phyloP scores from a whole-genome alignment of 2,888 invertebrate genomes.

The Lobophora halterata region DNA sequence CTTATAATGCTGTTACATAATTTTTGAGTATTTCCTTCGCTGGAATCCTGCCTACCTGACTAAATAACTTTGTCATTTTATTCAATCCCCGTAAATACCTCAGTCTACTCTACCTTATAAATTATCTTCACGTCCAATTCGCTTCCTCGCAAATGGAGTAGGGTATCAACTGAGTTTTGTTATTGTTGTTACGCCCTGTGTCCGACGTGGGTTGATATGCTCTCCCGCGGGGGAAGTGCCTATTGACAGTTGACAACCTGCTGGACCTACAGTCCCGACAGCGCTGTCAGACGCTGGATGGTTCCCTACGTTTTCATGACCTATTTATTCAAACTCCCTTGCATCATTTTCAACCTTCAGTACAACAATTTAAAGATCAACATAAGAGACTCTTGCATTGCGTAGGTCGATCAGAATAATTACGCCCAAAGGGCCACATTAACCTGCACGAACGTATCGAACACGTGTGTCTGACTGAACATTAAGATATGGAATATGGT shows the following conservation, averaged over 20 bases:
- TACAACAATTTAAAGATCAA: slow-evolving; percentile 21
- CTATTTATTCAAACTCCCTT: slow-evolving; percentile 18
- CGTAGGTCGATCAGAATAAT: slow-evolving; percentile 16
- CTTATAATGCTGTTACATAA: too few species aligned
- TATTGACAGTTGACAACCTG: slow-evolving; percentile 43
- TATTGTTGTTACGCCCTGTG: slow-evolving; percentile 34
- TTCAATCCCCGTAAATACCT: too few species aligned
- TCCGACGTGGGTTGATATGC: slow-evolving; percentile 37
- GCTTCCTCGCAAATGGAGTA: slow-evolving; percentile 1
- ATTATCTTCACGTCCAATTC: too few species aligned
- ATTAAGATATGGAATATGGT: slow-evolving; percentile 30
- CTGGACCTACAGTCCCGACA: slow-evolving; percentile 29
- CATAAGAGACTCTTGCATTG: slow-evolving; percentile 20
- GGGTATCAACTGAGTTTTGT: slow-evolving; percentile 29
- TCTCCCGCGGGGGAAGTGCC: slow-evolving; percentile 33
- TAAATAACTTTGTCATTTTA: too few species aligned
- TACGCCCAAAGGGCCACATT: slow-evolving; percentile 28
- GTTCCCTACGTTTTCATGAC: slow-evolving; percentile 36
- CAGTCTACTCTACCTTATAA: too few species aligned
- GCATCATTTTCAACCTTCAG: slow-evolving; percentile 20
- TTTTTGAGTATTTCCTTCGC: too few species aligned
- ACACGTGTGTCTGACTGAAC: slow-evolving; percentile 32
- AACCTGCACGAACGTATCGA: slow-evolving; percentile 31
- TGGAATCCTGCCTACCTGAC: too few species aligned
- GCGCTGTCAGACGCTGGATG: slow-evolving; percentile 25